Base-by-base conservation (phyloP, 2,113 vertebrate genomes). In the Formicarius rufipectus region DNA sequence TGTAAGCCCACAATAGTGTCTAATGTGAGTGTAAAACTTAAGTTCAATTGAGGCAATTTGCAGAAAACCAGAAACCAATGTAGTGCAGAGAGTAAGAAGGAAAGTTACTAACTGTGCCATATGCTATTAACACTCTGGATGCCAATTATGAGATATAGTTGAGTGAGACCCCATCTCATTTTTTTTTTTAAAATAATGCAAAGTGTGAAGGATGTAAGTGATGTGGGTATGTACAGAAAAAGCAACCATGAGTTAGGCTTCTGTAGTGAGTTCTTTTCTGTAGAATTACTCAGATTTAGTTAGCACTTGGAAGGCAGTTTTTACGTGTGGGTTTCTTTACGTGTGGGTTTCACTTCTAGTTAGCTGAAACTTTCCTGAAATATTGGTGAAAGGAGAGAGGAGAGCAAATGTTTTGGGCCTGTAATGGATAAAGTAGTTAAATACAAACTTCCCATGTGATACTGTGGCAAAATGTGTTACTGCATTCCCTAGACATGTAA, bases 1-100 rank as follows among this genome's bases (percentile, higher is more conserved):
- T 99, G 99, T 98, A 99, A 99, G 96, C 99, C 99, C 82, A 99
- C 99, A 53, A 99, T 99, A 97, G 99, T 99, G 91, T 99, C 99
- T n/a, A 99, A 99, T 44, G 99, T 99, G 98, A 98, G 99, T 97
- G 28, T 67, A 52, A 55, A 33, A 24, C 47, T 72, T 19, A 4
- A 42, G 39, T 80, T 87, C 44, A 42, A 1, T 15, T 40, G 71
- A 78, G 79, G 33, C 49, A 52, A 60, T 87, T 73, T 84, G 87
- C 88, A 83, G 74, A 64, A 60, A 9, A 85, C 27, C 68, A 60
- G 71, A 85, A 95, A 66, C 20, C 74, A 66, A 2, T 28, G 33
- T n/a, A 58, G 76, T 87, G 60, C 91, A 95, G 78, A 83, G 59
- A 71, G 45, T 30, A 63, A 59, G 45, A 89, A 55, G 21, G 45